A percentile compares a stretch with the other conserved stretches of the same genome.
phyloP scores from a whole-genome alignment of 23 tunicate species.

The Trididemnum nubilum region DNA sequence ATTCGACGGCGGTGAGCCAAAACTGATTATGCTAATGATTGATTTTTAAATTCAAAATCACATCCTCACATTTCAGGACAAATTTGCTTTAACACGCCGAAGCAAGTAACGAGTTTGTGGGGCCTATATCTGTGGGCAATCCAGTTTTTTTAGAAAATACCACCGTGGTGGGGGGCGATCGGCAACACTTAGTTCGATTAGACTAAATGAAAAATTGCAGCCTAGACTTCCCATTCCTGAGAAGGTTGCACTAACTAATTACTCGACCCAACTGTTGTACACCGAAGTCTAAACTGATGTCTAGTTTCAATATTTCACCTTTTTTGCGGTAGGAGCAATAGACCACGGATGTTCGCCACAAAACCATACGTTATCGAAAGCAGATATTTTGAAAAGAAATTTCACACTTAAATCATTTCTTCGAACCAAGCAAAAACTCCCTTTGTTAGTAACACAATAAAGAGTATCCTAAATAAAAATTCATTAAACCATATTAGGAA shows the following conservation, averaged over 20 bases:
- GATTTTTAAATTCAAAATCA: too few species aligned
- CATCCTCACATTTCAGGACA: too few species aligned
- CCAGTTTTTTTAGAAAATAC: not conserved
- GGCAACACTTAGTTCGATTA: not conserved
- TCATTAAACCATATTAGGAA: too few species aligned
- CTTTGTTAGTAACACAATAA: constrained; percentile 11
- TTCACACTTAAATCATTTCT: constrained; percentile 16
- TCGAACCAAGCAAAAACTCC: constrained; percentile 21
- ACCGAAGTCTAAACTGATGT: too few species aligned
- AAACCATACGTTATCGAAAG: constrained; percentile 33
- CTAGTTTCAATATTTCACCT: not conserved
- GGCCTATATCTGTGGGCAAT: too few species aligned
- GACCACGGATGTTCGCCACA: constrained; percentile 33
- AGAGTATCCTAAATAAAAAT: constrained; percentile 35
- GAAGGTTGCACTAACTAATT: not conserved
- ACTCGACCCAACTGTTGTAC: not conserved
- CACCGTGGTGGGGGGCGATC: not conserved
- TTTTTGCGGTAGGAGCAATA: not conserved
- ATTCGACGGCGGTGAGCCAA: too few species aligned
- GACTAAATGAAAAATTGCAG: not conserved
- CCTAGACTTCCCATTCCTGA: not conserved
- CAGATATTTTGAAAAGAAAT: not conserved
- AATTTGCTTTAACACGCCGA: too few species aligned
- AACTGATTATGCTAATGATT: too few species aligned
- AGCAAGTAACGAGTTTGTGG: too few species aligned